Conservation (phyloP, 2,888 invertebrate genomes). For the Xylocampa areola region DNA sequence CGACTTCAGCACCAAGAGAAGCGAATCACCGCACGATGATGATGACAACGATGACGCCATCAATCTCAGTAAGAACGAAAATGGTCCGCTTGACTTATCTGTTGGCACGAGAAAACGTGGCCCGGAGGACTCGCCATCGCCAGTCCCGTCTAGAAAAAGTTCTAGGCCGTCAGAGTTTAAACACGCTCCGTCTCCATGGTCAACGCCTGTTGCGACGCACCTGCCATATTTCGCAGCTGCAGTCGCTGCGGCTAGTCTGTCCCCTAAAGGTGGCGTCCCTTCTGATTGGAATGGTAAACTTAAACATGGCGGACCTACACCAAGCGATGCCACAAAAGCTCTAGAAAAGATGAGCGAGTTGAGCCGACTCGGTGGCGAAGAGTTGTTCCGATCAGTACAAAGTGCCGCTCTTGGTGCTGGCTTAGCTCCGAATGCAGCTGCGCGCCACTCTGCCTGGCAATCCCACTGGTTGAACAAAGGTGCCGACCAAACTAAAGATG, state of each 20-base stretch:
- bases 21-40: constrained; percentile 85
- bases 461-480: constrained; percentile 99
- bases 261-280: constrained; percentile 92
- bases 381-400: constrained; percentile 91
- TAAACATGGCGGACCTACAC: constrained; percentile 91
- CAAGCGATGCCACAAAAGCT: constrained; percentile 96
- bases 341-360: constrained; percentile 97
- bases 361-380: constrained; percentile 95
- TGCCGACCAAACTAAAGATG: constrained; percentile 98
- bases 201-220: constrained; percentile 93
- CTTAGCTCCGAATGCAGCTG: constrained; percentile 89
- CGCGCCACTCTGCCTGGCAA: constrained; percentile 97
- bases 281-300: constrained; percentile 94
- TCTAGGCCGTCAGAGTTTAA: constrained; percentile 92
- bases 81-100: constrained; percentile 94
- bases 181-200: constrained; percentile 93
- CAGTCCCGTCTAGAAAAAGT: constrained; percentile 91
- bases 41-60: constrained; percentile 92
- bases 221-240: constrained; percentile 95
- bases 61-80: constrained; percentile 92
- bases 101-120: constrained; percentile 93
- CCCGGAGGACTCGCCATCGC: constrained; percentile 91
- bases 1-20: constrained; percentile 95
- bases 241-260: constrained; percentile 93
- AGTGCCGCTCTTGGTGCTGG: constrained; percentile 87